phyloP scores from a whole-genome alignment of 1,140 invertebrate genomes.

The Ostrea denselamellosa region DNA sequence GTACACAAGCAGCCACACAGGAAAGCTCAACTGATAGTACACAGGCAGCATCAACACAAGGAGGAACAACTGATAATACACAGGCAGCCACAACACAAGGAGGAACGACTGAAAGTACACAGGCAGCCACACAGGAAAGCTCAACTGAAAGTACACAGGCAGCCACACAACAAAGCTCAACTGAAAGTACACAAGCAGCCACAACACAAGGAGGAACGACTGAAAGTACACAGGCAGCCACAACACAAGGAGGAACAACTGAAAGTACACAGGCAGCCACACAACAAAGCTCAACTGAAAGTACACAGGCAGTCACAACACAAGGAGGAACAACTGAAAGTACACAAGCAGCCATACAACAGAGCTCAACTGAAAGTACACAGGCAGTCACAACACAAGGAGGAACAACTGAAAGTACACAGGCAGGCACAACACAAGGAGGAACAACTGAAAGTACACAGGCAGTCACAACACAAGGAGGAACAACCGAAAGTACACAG shows the following conservation, averaged over 20 bases:
- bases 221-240: background rate
- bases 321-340: background rate
- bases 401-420: background rate
- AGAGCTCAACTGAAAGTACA: background rate
- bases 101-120: background rate
- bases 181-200: no score
- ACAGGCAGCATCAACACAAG: background rate
- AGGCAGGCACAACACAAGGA: background rate
- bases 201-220: background rate
- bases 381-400: constrained; percentile 1
- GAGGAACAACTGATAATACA: background rate
- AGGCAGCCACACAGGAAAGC: no score
- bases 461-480: background rate
- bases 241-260: background rate
- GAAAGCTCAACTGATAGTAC: background rate
- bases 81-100: background rate
- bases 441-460: background rate
- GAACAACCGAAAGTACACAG: background rate
- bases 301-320: background rate
- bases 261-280: no score
- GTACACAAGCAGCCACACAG: background rate
- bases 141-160: no score
- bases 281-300: background rate
- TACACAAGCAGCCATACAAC: no score
- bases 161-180: no score